Evolutionary conservation across 2,113 vertebrate species (phyloP).

Genomic region (Stercorarius parasiticus): DNA sequence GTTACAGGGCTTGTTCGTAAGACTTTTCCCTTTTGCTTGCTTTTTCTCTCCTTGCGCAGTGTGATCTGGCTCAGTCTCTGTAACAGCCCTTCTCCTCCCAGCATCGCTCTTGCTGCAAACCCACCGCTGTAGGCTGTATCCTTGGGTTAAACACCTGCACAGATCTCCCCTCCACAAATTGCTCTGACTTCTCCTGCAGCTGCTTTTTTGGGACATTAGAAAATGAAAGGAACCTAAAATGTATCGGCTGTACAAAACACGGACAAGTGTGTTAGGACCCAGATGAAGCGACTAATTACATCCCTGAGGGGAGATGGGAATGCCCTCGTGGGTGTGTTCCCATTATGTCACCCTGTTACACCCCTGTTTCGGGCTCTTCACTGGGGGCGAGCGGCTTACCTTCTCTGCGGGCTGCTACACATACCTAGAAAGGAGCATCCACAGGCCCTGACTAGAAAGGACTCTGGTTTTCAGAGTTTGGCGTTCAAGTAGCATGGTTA

Average conservation of each 20-base stretch:
- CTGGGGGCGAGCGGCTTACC: background rate
- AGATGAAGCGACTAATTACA: background rate
- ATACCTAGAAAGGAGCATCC: constrained; percentile 5
- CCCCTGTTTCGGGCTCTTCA: background rate
- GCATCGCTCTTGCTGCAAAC: background rate
- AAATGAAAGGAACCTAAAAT: background rate
- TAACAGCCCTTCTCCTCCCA: background rate
- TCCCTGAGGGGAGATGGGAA: background rate
- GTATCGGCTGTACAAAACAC: background rate
- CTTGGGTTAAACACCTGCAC: background rate
- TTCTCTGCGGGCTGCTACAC: background rate
- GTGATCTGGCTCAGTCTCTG: background rate
- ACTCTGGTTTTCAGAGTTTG: background rate
- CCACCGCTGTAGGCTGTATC: background rate
- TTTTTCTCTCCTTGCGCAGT: background rate
- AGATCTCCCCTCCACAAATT: background rate
- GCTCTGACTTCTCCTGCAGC: background rate
- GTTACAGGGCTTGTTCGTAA: background rate
- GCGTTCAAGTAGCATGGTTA: background rate
- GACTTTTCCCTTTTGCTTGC: background rate
- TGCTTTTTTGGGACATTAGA: background rate
- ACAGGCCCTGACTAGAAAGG: background rate
- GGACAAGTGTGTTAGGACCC: background rate
- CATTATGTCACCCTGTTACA: background rate
- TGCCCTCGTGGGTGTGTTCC: background rate